Percentiles rank a stretch among this genome's conserved stretches.
Evolutionary conservation across 2,888 invertebrate species (phyloP).

Genomic region (Agonopterix alstromeriana): DNA sequence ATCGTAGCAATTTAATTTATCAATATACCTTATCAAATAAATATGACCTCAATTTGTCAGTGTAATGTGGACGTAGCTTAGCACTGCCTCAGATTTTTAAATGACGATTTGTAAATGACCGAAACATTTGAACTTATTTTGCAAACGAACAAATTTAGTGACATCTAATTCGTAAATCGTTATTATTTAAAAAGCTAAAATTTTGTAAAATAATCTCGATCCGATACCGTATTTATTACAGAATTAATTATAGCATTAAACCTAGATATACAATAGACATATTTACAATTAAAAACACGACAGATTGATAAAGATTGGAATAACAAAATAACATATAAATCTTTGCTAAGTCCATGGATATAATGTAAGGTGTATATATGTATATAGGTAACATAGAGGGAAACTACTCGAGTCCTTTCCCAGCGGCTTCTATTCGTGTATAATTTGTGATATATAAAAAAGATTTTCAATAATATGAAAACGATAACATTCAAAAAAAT

Average conservation of each 20-base stretch:
- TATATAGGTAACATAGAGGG: slow-evolving; percentile 46
- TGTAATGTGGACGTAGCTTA: no score
- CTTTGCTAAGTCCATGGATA: slow-evolving; percentile 40
- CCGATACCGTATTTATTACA: background rate
- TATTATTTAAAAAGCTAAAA: no score
- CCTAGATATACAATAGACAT: slow-evolving; percentile 20
- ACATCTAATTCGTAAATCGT: background rate
- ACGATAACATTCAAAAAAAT: slow-evolving; percentile 34
- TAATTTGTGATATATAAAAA: slow-evolving; percentile 53
- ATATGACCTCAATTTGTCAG: no score
- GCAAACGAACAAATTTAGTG: no score
- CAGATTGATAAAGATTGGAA: slow-evolving; percentile 17
- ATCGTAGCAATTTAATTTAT: no score
- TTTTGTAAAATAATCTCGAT: slow-evolving; percentile 18
- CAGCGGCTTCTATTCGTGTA: slow-evolving; percentile 47
- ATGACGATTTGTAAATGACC: no score
- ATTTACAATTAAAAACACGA: slow-evolving; percentile 22
- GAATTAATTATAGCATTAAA: slow-evolving; percentile 4
- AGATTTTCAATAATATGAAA: slow-evolving; percentile 34
- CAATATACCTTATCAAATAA: no score
- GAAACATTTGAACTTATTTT: no score
- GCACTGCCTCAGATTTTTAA: no score
- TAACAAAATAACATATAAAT: slow-evolving; percentile 23
- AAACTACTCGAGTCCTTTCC: slow-evolving; percentile 41
- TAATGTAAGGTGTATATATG: slow-evolving; percentile 54